Conservation (phyloP, 1,140 invertebrate species). For the Manduca sexta region DNA sequence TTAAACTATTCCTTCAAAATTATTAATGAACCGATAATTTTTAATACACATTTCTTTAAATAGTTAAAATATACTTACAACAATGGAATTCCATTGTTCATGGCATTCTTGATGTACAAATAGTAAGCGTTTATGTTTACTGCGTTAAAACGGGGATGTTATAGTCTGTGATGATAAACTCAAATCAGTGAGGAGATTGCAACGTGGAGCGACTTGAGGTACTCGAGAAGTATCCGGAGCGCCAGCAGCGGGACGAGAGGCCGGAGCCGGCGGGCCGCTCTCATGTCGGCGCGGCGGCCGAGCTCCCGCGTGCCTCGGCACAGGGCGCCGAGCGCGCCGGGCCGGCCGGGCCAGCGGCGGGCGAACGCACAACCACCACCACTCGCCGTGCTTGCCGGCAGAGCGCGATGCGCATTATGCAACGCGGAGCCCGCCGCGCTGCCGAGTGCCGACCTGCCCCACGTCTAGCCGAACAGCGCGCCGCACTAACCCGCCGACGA, state of each 20-base stretch:
- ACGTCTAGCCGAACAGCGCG: constrained; percentile 62
- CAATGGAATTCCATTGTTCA: constrained; percentile 27
- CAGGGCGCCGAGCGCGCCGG: constrained; percentile 2
- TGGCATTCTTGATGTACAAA: constrained; percentile 22
- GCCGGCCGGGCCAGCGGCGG: constrained; percentile 15
- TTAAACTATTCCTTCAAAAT: too few species aligned
- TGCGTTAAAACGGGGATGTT: constrained; percentile 10
- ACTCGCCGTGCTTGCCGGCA: constrained; percentile 35
- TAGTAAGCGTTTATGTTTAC: constrained; percentile 9
- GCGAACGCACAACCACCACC: constrained; percentile 15
- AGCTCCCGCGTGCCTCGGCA: constrained; percentile 1
- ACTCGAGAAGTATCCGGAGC: constrained; percentile 56
- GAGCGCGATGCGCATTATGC: constrained; percentile 53
- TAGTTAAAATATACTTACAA: constrained; percentile 37
- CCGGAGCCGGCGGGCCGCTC: constrained; percentile 47
- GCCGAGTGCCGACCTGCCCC: constrained; percentile 61
- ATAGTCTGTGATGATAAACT: constrained; percentile 23
- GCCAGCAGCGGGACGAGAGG: constrained; percentile 48
- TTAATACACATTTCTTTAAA: too few species aligned
- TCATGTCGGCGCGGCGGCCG: constrained; percentile 35
- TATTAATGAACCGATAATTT: too few species aligned
- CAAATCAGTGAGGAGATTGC: constrained; percentile 1
- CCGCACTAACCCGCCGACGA: constrained; percentile 59
- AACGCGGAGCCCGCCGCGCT: constrained; percentile 34
- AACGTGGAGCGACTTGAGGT: constrained; percentile 51